A percentile compares a stretch with the other conserved stretches of the same genome.
Conservation (phyloP, 2,888 invertebrate species). For the Lochmaea crataegi region DNA sequence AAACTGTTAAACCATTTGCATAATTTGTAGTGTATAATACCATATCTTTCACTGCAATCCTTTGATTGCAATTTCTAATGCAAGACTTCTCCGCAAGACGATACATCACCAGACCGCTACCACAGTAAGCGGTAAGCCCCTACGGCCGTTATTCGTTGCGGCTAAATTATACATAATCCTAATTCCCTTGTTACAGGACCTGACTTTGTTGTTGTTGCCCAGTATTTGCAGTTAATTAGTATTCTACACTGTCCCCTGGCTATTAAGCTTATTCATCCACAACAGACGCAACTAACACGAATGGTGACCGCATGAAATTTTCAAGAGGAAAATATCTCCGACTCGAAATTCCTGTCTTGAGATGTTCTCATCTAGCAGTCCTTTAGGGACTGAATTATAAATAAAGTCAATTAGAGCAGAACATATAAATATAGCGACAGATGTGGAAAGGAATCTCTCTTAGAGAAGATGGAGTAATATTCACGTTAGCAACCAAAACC, state of each 20-base stretch:
- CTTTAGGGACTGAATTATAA: not conserved
- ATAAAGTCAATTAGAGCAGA: not conserved
- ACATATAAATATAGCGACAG: not conserved
- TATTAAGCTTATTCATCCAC: slow-evolving; percentile 47
- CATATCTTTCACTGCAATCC: slow-evolving; percentile 21
- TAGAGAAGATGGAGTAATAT: too few species aligned
- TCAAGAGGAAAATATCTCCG: slow-evolving; percentile 10
- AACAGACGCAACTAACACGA: slow-evolving; percentile 38
- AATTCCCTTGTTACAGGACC: slow-evolving; percentile 36
- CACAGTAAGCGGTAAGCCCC: slow-evolving; percentile 35
- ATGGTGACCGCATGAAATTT: slow-evolving; percentile 25
- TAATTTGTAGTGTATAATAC: not conserved
- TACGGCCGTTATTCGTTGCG: slow-evolving; percentile 33
- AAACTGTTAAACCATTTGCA: not conserved
- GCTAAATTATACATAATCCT: slow-evolving; percentile 42
- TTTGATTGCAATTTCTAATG: slow-evolving; percentile 32
- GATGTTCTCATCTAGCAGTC: not conserved
- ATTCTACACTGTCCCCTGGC: slow-evolving; percentile 46
- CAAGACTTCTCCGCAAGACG: slow-evolving; percentile 30
- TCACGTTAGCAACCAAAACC: too few species aligned
- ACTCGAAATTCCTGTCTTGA: not conserved
- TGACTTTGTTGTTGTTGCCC: slow-evolving; percentile 37
- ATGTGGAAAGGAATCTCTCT: not conserved
- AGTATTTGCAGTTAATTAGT: slow-evolving; percentile 44
- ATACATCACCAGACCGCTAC: slow-evolving; percentile 38